Evolutionary conservation across 1,140 invertebrate genomes (phyloP).

Genomic region (Pseudomyrmex gracilis): DNA sequence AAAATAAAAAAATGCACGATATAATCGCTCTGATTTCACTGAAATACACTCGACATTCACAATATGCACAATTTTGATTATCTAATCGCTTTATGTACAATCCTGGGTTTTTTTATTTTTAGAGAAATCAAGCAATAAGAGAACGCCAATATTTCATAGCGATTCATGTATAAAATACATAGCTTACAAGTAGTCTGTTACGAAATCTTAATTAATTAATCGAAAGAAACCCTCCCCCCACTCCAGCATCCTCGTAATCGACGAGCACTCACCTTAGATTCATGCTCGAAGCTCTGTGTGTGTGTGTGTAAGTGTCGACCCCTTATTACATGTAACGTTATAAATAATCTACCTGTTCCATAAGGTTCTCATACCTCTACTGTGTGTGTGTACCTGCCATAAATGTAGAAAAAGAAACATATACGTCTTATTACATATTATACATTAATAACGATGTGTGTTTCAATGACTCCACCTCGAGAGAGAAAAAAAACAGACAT

Average conservation of each 20-base stretch:
- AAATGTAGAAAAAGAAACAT: constrained; percentile 62
- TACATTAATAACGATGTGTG: constrained; percentile 54
- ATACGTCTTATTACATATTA: constrained; percentile 62
- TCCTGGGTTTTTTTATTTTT: too few relatives aligned
- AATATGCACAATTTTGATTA: constrained; percentile 74
- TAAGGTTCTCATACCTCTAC: constrained; percentile 46
- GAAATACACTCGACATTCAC: constrained; percentile 37
- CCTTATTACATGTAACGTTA: constrained; percentile 9
- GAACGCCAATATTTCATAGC: constrained; percentile 43
- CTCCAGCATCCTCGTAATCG: not conserved
- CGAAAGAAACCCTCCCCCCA: too few relatives aligned
- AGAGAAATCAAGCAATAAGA: constrained; percentile 57
- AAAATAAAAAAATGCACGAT: constrained; percentile 67
- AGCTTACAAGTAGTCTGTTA: constrained; percentile 51
- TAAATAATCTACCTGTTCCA: constrained; percentile 44
- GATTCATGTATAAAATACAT: constrained; percentile 66
- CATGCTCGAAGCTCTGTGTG: not conserved
- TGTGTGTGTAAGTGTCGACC: not conserved
- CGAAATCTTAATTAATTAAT: constrained; percentile 21
- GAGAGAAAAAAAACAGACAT: constrained; percentile 31
- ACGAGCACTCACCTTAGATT: not conserved
- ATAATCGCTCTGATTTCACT: constrained; percentile 66
- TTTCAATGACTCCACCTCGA: constrained; percentile 42
- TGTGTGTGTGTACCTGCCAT: constrained; percentile 21
- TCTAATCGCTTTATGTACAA: constrained; percentile 72